Evolutionary conservation across 2,888 invertebrate species (phyloP).

Genomic region (Clostera curtula): DNA sequence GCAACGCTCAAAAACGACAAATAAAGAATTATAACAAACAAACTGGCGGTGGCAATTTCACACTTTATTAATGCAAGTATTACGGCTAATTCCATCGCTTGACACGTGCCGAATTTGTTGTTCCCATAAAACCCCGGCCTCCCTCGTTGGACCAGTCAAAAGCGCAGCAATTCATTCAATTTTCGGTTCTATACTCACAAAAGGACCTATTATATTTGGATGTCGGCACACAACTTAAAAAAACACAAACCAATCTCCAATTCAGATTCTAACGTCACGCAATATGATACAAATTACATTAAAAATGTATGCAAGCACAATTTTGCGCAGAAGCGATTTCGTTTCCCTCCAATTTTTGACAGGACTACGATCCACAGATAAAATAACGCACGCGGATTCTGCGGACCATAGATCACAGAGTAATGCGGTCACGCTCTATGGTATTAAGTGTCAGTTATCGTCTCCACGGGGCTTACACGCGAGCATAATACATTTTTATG

Average conservation of each 20-base stretch:
- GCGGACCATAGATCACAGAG: slow-evolving; percentile 70
- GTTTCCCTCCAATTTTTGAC: slow-evolving; percentile 54
- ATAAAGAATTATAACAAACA: slow-evolving; percentile 71
- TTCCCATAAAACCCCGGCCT: slow-evolving; percentile 61
- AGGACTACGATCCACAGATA: slow-evolving; percentile 55
- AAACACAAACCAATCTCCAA: slow-evolving; percentile 19
- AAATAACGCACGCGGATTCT: slow-evolving; percentile 41
- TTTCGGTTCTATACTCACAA: slow-evolving; percentile 29
- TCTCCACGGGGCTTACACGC: slow-evolving; percentile 66
- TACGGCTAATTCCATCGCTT: slow-evolving; percentile 68
- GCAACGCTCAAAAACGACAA: slow-evolving; percentile 41
- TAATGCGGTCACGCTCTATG: slow-evolving; percentile 73
- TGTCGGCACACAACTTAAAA: slow-evolving; percentile 13
- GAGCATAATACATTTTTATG: slow-evolving; percentile 63
- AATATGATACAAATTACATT: slow-evolving; percentile 32
- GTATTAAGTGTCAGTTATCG: slow-evolving; percentile 74
- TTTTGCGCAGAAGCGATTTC: slow-evolving; percentile 36
- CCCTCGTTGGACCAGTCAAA: slow-evolving; percentile 24
- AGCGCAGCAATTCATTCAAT: slow-evolving; percentile 33
- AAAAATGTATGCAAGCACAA: slow-evolving; percentile 23
- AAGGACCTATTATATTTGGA: slow-evolving; percentile 24
- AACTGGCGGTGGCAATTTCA: slow-evolving; percentile 67
- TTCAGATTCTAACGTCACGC: slow-evolving; percentile 30
- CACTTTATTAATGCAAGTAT: slow-evolving; percentile 75
- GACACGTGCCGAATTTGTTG: slow-evolving; percentile 71